These are phyloP conservation scores for Junonia oenone DNA, from an alignment of 2,888 invertebrate species.

Conservation along the genomic window DNA sequence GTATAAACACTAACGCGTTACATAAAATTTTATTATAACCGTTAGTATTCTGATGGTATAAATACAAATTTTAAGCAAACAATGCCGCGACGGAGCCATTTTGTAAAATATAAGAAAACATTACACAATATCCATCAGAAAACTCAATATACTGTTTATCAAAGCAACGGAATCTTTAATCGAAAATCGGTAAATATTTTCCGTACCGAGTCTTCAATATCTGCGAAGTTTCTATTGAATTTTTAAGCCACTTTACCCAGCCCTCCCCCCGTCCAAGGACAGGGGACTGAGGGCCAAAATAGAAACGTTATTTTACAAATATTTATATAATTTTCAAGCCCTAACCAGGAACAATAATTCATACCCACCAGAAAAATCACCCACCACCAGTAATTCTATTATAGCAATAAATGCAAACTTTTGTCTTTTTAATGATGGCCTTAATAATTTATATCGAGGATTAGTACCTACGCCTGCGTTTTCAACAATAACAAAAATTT, in stretches of 20 bases:
- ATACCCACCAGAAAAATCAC: no score
- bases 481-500: no score
- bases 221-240: constrained; percentile 16
- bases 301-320: constrained; percentile 70
- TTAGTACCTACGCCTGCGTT: no score
- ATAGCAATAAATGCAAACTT: no score
- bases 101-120: not conserved
- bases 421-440: no score
- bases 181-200: constrained; percentile 13
- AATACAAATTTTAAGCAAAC: not conserved
- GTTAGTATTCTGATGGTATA: not conserved
- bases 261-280: constrained; percentile 12
- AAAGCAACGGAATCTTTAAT: constrained; percentile 15
- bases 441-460: no score
- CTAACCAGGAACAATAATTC: no score
- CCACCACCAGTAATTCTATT: no score
- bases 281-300: constrained; percentile 46
- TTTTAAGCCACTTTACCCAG: constrained; percentile 14
- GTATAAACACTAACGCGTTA: no score
- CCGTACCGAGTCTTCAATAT: constrained; percentile 13
- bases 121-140: not conserved
- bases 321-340: no score
- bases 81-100: not conserved
- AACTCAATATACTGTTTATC: constrained; percentile 7
- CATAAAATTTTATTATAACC: no score